Evolutionary conservation across 2,113 vertebrate species (phyloP), one percentile per base, ranked within the genome.

Genomic region (Alouatta palliata): DNA sequence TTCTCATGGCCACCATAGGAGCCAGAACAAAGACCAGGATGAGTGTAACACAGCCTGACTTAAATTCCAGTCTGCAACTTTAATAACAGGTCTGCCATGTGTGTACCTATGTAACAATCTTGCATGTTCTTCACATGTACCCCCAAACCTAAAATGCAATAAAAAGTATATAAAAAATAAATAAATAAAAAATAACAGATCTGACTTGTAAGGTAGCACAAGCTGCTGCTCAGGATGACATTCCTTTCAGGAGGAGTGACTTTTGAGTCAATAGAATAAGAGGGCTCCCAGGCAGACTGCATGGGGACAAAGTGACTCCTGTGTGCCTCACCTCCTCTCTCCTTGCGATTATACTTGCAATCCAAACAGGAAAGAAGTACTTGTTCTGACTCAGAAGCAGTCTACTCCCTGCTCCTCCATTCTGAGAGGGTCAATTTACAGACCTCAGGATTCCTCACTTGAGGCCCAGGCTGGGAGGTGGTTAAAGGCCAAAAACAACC

Each of bases 141-240:
- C n/a, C n/a, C n/a, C n/a, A n/a, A n/a, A n/a, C n/a, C n/a, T n/a
- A n/a, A n/a, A n/a, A n/a, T n/a, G n/a, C n/a, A n/a, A n/a, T n/a
- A n/a, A n/a, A n/a, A n/a, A n/a, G n/a, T n/a, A n/a, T n/a, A n/a
- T n/a, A n/a, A n/a, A n/a, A n/a, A n/a, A n/a, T n/a, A n/a, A n/a
- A n/a, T n/a, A n/a, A n/a, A n/a, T n/a, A n/a, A n/a, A n/a, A n/a
- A 61, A 25, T 49, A 20, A 95, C 47, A 76, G 56, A 43, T 84
- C 23, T 92, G 64, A 73, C 92, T 56, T 81, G 45, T 23, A 86
- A 90, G 73, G 70, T 86, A 19, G 35, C 56, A 77, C 47, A 43
- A 47, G 64, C 73, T 71, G 43, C 37, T 45, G 6, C 68, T 66
- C 40, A 32, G 27, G 45, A 45, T 70, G 25, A 45, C 16, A 27